Percentiles rank a stretch among this genome's conserved stretches.
phyloP scores from a whole-genome alignment of 2,888 invertebrate species.

The Pandemis corylana region DNA sequence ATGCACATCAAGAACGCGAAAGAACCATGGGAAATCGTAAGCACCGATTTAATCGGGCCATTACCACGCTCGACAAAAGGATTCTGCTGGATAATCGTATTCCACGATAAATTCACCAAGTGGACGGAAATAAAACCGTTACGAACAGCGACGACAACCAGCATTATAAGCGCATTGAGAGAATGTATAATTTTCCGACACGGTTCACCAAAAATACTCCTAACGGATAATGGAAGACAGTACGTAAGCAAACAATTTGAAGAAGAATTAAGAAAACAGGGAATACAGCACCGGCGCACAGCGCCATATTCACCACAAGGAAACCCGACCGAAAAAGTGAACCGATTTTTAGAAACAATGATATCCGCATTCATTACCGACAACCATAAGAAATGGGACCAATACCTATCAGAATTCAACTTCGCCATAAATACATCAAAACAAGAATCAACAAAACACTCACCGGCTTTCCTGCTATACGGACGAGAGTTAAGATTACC shows the following conservation, averaged over 20 bases:
- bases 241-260: conserved; percentile 28
- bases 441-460: no score
- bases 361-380: conserved; percentile 52
- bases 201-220: no score
- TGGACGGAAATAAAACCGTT: conserved; percentile 46
- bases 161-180: no score
- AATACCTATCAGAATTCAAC: no score
- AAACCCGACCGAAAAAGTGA: conserved; percentile 57
- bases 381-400: no score
- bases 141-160: conserved; percentile 43
- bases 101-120: conserved; percentile 51
- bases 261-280: not conserved
- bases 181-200: no score
- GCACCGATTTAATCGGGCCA: not conserved
- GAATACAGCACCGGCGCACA: not conserved
- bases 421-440: no score
- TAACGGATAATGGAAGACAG: conserved; percentile 27
- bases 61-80: not conserved
- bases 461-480: no score
- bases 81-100: conserved; percentile 44
- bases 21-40: not conserved
- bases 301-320: conserved; percentile 50
- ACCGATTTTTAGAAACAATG: conserved; percentile 55
- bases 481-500: no score
- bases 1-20: not conserved